phyloP scores from a whole-genome alignment of 2,113 vertebrate species.

The Mus musculus region DNA sequence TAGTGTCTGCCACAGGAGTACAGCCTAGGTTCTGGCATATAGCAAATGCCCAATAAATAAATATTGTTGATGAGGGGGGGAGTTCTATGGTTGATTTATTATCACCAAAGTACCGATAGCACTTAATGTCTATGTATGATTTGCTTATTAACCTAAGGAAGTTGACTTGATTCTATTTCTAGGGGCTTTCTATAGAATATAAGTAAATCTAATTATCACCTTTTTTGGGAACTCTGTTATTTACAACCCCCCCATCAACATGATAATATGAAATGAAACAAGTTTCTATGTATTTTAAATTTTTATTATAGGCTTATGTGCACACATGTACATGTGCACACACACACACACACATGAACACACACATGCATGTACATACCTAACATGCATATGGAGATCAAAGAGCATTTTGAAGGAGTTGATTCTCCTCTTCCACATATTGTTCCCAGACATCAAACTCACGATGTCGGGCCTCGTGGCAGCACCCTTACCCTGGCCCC shows the following conservation, averaged over 20 bases:
- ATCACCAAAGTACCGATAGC: background rate
- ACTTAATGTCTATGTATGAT: background rate
- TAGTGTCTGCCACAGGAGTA: background rate
- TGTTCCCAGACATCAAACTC: background rate
- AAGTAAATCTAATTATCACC: background rate
- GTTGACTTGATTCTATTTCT: background rate
- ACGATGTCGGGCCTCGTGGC: background rate
- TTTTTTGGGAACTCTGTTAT: background rate
- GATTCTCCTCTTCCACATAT: background rate
- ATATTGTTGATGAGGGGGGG: no score
- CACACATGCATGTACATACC: no score
- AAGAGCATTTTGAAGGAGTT: background rate
- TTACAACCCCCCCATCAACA: background rate
- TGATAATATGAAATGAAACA: background rate
- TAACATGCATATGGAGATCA: background rate
- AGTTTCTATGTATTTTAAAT: background rate
- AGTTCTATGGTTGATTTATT: background rate
- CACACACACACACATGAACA: no score
- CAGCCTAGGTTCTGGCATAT: background rate
- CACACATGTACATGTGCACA: accelerated
- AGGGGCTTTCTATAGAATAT: background rate
- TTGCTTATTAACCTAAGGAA: background rate
- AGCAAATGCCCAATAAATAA: background rate
- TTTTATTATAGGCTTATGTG: background rate
- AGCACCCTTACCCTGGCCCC: no score